Evolutionary conservation across 2,797 vertebrate species (phyloP), one percentile per base, ranked within the genome.

Genomic region (Neostethus bicornis): DNA sequence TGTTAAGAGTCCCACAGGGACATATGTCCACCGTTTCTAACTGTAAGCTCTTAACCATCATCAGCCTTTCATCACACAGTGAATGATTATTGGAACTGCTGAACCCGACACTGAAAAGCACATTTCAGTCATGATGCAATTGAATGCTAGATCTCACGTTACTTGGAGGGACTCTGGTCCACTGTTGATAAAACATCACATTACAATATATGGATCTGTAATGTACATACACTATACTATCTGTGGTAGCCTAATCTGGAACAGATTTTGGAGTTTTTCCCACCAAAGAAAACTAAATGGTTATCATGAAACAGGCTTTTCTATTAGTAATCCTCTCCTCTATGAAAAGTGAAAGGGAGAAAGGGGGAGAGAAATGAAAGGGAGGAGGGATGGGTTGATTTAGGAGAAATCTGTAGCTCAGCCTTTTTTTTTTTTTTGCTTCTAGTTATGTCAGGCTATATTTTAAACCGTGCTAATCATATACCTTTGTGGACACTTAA

Each of bases 401-500:
- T 24, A 24, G 39, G 7, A 13, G 19, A 34, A 93, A 91, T 93
- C 91, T 90, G 90, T 92, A 93, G 93, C 93, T 94, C 94, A 94
- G 93, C 66, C 49, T 17, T 46, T 28, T 34, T 17, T 46, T 28
- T 34, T 60, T 64, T 76, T 92, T 55, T 63, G 64, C 93, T 93
- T 93, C 95, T 94, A 94, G 96, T 96, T 96, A 96, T 98, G 95
- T 96, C 96, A 97, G 95, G 93, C 95, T 95, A 94, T 96, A 96
- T 99, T 98, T 98, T 97, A 96, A 97, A 96, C 96, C 94, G 94
- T 94, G 95, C 95, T 98, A 98, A 99, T 98, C 97, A 96, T 96
- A 97, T 96, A 98, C 96, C 96, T 98, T 99, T 98, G 96, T 98
- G 96, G 95, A 98, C 97, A 96, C 96, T 98, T 99, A 98, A 99